Conservation (phyloP, 1,140 invertebrate genomes). For the Mactra quadrangularis region DNA sequence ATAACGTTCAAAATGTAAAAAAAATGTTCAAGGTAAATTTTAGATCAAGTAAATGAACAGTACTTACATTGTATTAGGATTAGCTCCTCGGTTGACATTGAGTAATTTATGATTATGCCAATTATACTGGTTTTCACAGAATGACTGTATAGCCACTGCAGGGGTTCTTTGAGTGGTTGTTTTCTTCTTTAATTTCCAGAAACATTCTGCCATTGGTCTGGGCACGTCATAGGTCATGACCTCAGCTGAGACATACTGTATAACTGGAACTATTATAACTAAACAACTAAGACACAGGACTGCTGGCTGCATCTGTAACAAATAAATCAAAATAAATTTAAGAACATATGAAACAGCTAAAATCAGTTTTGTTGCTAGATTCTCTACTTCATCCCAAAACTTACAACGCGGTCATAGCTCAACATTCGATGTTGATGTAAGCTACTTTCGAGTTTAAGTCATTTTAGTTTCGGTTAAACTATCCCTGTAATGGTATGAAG, state of each 20-base stretch:
- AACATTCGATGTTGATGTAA: too few species aligned
- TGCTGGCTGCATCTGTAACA: constrained; percentile 48
- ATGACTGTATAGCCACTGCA: constrained; percentile 23
- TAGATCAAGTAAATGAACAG: too few species aligned
- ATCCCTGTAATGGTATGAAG: too few species aligned
- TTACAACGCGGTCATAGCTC: too few species aligned
- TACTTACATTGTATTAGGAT: constrained; percentile 29
- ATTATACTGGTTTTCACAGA: constrained; percentile 45
- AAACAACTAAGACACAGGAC: not conserved
- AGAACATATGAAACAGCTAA: too few species aligned
- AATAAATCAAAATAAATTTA: too few species aligned
- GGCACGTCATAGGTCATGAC: constrained; percentile 36
- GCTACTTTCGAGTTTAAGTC: too few species aligned
- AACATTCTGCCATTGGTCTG: constrained; percentile 21
- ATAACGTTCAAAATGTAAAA: too few species aligned
- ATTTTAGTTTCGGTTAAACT: too few species aligned
- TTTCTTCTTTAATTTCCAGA: constrained; percentile 8
- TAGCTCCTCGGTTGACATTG: constrained; percentile 33
- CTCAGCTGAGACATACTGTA: not conserved
- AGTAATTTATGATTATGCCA: constrained; percentile 21
- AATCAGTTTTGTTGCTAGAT: too few species aligned
- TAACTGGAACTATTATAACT: not conserved
- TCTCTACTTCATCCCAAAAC: too few species aligned
- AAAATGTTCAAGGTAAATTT: too few species aligned
- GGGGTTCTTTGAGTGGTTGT: constrained; percentile 31